Evolutionary conservation across 2,797 vertebrate genomes (phyloP), one percentile per base, ranked within the genome.

Genomic region (Chiroxiphia lanceolata): DNA sequence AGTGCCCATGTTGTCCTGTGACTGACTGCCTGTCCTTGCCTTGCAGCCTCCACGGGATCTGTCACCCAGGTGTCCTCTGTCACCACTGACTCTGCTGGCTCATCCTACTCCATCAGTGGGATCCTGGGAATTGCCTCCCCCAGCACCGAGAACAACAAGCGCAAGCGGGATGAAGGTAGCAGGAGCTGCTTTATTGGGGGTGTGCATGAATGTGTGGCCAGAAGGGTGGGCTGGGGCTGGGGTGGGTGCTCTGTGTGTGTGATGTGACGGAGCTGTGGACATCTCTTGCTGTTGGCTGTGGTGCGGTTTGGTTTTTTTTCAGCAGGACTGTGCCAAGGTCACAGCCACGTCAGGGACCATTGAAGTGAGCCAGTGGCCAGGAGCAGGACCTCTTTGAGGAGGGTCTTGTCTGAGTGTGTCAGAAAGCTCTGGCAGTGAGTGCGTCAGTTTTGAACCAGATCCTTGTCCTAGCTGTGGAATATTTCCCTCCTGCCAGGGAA

Each of bases 31-130:
- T 40, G 59, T 40, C 54, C 97, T 97, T 83, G 96, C 61, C 94
- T 94, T 96, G 27, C 98, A 99, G 99, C 98, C 50, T 99, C 99
- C 78, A 99, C 99, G 0, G 99, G 99, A 77, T 99, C 99, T 1
- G 98, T 99, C 95, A 99, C 99, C 59, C 99, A 99, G 97, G 99
- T 99, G 96, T 99, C 99, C 1, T 99, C 98, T 0, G 99, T 99
- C 94, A 99, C 98, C 98, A 99, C 98, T 0, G 99, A 99, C 94
- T 98, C 99, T 0, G 99, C 99, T 0, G 99, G 99, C 94, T 99
- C 99, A 12, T 99, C 99, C 31, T 99, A 99, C 97, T 99, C 99
- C 95, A 99, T 99, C 97, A 99, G 99, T 6, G 99, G 99, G 91
- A 99, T 99, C 98, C 98, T 99, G 98, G 99, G 99, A 94, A 99